Evolutionary conservation across 2,797 vertebrate genomes (phyloP).

Genomic region (Aselliscus stoliczkanus): DNA sequence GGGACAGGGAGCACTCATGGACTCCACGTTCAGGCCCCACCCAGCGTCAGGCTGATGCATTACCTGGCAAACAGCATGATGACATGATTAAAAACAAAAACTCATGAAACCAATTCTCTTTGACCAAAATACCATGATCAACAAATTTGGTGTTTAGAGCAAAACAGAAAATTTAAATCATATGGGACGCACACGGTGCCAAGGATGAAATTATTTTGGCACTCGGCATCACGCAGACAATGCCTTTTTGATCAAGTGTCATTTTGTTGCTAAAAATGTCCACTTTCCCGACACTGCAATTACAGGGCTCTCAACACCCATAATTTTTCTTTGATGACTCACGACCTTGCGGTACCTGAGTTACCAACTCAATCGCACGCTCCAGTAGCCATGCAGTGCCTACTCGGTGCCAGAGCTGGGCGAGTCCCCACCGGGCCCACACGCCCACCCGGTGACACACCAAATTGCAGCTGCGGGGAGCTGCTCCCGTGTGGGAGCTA

Average conservation of each 20-base stretch:
- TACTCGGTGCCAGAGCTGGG: not conserved
- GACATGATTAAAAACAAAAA: not conserved
- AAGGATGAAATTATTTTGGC: not conserved
- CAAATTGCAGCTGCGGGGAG: not conserved
- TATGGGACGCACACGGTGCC: fast-evolving
- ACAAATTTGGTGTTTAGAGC: not conserved
- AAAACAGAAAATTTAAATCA: not conserved
- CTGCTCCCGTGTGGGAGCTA: not conserved
- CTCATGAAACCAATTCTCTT: not conserved
- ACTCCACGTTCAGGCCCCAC: fast-evolving
- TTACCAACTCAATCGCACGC: not conserved
- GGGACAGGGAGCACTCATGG: not conserved
- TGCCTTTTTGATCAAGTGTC: not conserved
- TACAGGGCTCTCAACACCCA: not conserved
- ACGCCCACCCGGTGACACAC: not conserved
- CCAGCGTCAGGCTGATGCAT: fast-evolving
- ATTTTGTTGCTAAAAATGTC: conserved; percentile 24
- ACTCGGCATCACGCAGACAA: not conserved
- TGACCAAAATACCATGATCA: not conserved
- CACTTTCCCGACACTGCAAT: not conserved
- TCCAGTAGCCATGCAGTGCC: not conserved
- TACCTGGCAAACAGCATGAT: fast-evolving
- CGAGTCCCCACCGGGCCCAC: no score
- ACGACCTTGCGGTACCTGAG: not conserved
- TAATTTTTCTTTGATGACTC: not conserved